Evolutionary conservation across 2,797 vertebrate genomes (phyloP), one percentile per base, ranked within the genome.

Genomic region (Manis javanica): DNA sequence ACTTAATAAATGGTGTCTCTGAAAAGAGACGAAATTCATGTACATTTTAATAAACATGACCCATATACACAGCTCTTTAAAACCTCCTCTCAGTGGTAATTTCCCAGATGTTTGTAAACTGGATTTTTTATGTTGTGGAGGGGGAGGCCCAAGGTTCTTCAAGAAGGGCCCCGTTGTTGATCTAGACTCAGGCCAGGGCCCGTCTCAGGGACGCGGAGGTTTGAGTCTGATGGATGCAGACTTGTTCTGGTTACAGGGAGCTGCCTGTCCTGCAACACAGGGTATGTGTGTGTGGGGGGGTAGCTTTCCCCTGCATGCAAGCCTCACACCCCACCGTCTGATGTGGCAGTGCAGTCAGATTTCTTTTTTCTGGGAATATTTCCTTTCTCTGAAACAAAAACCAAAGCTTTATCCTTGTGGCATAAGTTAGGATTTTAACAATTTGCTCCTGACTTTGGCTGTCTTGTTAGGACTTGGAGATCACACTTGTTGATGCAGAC

Each of bases 181-280:
- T 69, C 57, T 42, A 59, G 3, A 34, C 34, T 5, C 11, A 42
- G 71, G 84, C 37, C 49, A 31, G 42, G n/a, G 64, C 49, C 26
- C 3, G 0, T 68, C 34, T 42, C 5, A 1, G 57, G 66, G 23
- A 12, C 10, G 0, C 1, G 0, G 83, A 78, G 42, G 18, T n/a
- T 83, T 69, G 37, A 34, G 69, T 23, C 21, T 66, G 23, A 11
- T 12, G 14, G 81, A 15, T 7, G 19, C 31, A 1, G 34, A 51
- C 51, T 37, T 51, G 37, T 39, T 49, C 88, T 77, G 77, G 69
- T 39, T 21, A 0, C 42, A 34, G 71, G 74, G 57, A 57, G 16
- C 68, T 53, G 29, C 59, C 64, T 3, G 3, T 14, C 42, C 37
- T 2, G 37, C 31, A 34, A 1, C 4, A 7, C 34, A 6, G 19